Conservation (phyloP, 2,797 vertebrate species). For the Pempheris klunzingeri region DNA sequence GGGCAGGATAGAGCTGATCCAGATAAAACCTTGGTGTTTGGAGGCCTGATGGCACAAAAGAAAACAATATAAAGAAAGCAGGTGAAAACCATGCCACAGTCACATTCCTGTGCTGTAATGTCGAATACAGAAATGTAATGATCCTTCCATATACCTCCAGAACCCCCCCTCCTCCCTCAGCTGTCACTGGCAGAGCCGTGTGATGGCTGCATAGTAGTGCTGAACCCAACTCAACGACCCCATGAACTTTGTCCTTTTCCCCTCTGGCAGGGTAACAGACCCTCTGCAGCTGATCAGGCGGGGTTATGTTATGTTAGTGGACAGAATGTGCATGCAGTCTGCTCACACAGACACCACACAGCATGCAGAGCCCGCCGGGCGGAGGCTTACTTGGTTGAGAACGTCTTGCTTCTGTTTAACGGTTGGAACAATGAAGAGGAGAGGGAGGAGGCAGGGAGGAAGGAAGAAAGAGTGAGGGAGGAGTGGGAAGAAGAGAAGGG, state of each 20-base stretch:
- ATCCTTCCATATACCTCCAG: background rate
- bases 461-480: slow-evolving; percentile 42
- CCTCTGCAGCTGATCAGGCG: slow-evolving; percentile 56
- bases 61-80: slow-evolving; percentile 16
- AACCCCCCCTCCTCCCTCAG: background rate
- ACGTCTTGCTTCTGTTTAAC: slow-evolving; percentile 89
- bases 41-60: slow-evolving; percentile 25
- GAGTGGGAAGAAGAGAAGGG: slow-evolving; percentile 60
- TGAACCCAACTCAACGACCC: slow-evolving; percentile 32
- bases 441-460: slow-evolving; percentile 37
- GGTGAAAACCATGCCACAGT: slow-evolving; percentile 18
- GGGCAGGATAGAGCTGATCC: slow-evolving; percentile 20
- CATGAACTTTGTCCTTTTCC: slow-evolving; percentile 56
- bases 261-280: slow-evolving; percentile 41
- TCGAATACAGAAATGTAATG: slow-evolving; percentile 23
- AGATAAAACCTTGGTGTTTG: background rate
- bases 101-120: slow-evolving; percentile 15
- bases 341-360: slow-evolving; percentile 80
- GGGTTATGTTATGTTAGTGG: slow-evolving; percentile 59
- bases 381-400: slow-evolving; percentile 90
- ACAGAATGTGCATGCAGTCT: slow-evolving; percentile 80
- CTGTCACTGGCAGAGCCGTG: slow-evolving; percentile 25
- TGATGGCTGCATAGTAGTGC: slow-evolving; percentile 43
- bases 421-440: slow-evolving; percentile 53
- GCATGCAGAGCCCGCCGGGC: slow-evolving; percentile 81